Percentiles rank a stretch among this genome's conserved stretches.
phyloP scores from a whole-genome alignment of 1,140 invertebrate genomes.

The Charaxes varanes region DNA sequence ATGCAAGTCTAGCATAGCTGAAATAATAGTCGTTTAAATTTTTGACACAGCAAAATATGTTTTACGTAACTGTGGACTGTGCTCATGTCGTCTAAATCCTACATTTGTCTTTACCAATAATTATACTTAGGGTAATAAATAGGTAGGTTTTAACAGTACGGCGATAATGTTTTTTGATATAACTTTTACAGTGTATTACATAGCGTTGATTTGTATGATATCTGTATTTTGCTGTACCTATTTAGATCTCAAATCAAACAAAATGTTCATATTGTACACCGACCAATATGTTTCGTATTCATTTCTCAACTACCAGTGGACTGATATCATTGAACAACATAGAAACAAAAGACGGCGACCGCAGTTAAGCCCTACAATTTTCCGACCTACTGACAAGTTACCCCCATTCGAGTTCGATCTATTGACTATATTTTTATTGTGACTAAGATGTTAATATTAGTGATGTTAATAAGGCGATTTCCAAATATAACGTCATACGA shows the following conservation, averaged over 20 bases:
- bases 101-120: no score
- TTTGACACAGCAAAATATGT: not conserved
- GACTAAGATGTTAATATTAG: not conserved
- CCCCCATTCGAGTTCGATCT: no score
- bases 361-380: conserved; percentile 11
- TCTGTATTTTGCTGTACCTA: no score
- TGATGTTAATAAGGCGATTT: no score
- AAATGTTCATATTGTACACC: not conserved
- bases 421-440: conserved; percentile 4
- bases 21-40: not conserved
- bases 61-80: not conserved
- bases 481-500: no score
- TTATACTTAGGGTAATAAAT: no score
- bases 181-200: no score
- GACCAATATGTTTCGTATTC: not conserved
- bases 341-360: conserved; percentile 19
- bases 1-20: not conserved
- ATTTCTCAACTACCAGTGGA: not conserved
- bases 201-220: no score
- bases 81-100: no score
- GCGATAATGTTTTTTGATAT: no score
- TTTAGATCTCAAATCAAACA: no score
- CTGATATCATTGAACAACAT: conserved; percentile 9
- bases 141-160: no score
- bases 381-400: conserved; percentile 4